Evolutionary conservation across 2,113 vertebrate species (phyloP).

Genomic region (Tonatia bakeri): DNA sequence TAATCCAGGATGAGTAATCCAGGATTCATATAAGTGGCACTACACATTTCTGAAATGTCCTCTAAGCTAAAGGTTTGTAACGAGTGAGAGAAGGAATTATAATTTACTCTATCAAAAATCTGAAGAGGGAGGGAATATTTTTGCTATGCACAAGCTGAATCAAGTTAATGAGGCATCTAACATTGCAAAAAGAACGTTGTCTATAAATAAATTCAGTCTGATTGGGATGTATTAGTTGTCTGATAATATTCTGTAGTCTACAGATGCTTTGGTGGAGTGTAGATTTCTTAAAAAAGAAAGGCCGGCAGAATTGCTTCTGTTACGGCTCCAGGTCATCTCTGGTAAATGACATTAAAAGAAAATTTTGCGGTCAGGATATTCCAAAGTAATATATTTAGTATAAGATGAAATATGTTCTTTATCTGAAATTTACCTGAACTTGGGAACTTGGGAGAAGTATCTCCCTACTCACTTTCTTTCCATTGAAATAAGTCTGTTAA

Average conservation of each 20-base stretch:
- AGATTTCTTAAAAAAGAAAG: slow-evolving; percentile 83
- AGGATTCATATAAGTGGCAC: slow-evolving; percentile 77
- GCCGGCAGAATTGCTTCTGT: slow-evolving; percentile 78
- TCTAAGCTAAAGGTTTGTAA: slow-evolving; percentile 81
- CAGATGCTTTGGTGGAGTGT: slow-evolving; percentile 86
- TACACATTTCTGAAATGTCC: slow-evolving; percentile 82
- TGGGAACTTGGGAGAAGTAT: background rate
- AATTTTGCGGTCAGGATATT: slow-evolving; percentile 61
- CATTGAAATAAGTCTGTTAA: background rate
- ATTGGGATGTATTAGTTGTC: slow-evolving; percentile 89
- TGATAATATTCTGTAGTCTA: slow-evolving; percentile 87
- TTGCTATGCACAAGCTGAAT: slow-evolving; percentile 88
- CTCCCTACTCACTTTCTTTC: background rate
- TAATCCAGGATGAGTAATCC: slow-evolving; percentile 78
- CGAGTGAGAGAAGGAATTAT: slow-evolving; percentile 86
- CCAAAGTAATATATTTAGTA: slow-evolving; percentile 35
- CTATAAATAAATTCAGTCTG: slow-evolving; percentile 88
- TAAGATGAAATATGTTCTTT: slow-evolving; percentile 27
- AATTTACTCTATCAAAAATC: slow-evolving; percentile 86
- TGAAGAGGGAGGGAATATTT: slow-evolving; percentile 88
- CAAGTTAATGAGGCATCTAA: slow-evolving; percentile 89
- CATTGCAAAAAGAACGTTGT: slow-evolving; percentile 86
- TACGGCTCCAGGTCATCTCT: slow-evolving; percentile 77
- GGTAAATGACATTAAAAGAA: slow-evolving; percentile 73
- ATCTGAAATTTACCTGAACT: slow-evolving; percentile 14